Evolutionary conservation across 2,797 vertebrate species (phyloP).

Genomic region (Melanotaenia trifasciata): DNA sequence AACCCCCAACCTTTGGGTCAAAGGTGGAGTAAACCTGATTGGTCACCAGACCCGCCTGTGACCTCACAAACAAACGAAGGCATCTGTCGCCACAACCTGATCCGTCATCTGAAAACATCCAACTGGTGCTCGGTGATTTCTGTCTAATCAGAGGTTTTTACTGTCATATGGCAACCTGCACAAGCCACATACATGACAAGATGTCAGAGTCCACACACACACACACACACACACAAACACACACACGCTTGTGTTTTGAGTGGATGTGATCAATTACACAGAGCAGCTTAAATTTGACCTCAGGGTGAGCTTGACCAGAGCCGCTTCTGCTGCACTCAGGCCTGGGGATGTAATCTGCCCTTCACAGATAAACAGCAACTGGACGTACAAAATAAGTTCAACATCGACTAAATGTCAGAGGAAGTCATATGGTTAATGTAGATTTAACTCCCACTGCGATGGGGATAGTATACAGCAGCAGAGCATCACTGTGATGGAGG

Average conservation of each 20-base stretch:
- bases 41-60: constrained; percentile 42
- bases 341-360: constrained; percentile 43
- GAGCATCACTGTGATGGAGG: constrained; percentile 29
- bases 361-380: constrained; percentile 42
- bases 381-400: constrained; percentile 9
- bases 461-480: constrained; percentile 1
- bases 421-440: constrained; percentile 3
- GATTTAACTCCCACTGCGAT: constrained; percentile 1
- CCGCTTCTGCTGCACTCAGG: constrained; percentile 29
- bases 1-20: constrained; percentile 59
- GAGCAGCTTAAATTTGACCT: constrained; percentile 31
- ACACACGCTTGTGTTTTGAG: constrained; percentile 27
- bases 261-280: constrained; percentile 43
- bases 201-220: too few relatives aligned
- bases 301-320: constrained; percentile 59
- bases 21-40: constrained; percentile 54
- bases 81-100: constrained; percentile 12
- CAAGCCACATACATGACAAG: background rate
- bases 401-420: constrained; percentile 27
- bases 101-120: background rate
- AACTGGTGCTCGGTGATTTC: too few relatives aligned
- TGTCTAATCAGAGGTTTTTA: too few relatives aligned
- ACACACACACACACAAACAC: background rate
- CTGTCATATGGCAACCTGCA: background rate
- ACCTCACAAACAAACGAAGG: constrained; percentile 31